Percentiles rank a stretch among this genome's conserved stretches.
phyloP scores from a whole-genome alignment of 2,797 vertebrate species.

The Etheostoma perlongum region DNA sequence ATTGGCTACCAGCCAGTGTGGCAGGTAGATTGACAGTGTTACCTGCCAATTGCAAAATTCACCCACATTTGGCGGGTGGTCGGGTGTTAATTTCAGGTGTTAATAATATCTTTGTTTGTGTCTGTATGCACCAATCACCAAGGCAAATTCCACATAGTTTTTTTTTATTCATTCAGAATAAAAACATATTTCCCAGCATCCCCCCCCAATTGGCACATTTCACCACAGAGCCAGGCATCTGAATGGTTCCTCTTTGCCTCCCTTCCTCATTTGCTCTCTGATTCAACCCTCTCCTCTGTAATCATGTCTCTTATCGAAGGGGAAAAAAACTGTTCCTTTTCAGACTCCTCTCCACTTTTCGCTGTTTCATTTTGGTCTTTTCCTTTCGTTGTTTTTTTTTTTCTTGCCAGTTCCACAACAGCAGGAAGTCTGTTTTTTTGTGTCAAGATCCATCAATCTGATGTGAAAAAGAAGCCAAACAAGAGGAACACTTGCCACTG shows the following conservation, averaged over 20 bases:
- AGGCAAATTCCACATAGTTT: no score
- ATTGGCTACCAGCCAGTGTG: no score
- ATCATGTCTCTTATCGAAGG: slow-evolving; percentile 45
- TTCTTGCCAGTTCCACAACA: slow-evolving; percentile 11
- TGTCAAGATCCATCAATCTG: slow-evolving; percentile 5
- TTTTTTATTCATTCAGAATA: slow-evolving; percentile 10
- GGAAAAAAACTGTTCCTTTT: slow-evolving; percentile 10
- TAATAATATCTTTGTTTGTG: no score
- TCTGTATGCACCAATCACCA: no score
- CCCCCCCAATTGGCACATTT: slow-evolving; percentile 29
- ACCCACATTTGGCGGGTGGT: no score
- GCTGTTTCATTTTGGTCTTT: slow-evolving; percentile 16
- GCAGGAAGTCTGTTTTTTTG: neutral
- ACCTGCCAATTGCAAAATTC: no score
- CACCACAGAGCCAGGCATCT: slow-evolving; percentile 48
- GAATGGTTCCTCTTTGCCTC: slow-evolving; percentile 30
- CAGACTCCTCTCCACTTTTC: neutral
- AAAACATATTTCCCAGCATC: slow-evolving; percentile 31
- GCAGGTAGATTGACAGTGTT: no score
- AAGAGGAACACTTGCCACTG: slow-evolving; percentile 6
- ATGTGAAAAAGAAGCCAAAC: slow-evolving; percentile 23
- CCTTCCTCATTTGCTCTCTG: slow-evolving; percentile 25
- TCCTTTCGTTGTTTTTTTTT: neutral
- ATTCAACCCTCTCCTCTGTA: slow-evolving; percentile 37
- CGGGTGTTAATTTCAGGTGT: no score